Conservation (phyloP, 2,888 invertebrate species). For the Electrophaes corylata region DNA sequence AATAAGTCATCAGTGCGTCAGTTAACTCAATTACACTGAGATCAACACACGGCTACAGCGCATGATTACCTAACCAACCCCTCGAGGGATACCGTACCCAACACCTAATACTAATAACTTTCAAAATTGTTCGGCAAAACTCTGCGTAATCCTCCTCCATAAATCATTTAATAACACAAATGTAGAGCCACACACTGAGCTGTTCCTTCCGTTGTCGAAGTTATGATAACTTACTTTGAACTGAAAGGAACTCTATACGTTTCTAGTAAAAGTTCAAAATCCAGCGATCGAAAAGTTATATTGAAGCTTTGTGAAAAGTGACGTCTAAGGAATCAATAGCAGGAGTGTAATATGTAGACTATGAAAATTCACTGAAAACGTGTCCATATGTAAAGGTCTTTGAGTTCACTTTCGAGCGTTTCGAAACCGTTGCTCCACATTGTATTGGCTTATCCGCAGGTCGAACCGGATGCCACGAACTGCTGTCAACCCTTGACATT, state of each 20-base stretch:
- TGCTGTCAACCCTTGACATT: conserved; percentile 80
- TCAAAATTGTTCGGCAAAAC: conserved; percentile 58
- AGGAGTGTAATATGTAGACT: conserved; percentile 59
- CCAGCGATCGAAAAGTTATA: conserved; percentile 22
- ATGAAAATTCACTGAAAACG: conserved; percentile 46
- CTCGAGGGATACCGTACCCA: conserved; percentile 57
- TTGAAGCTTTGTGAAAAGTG: conserved; percentile 57
- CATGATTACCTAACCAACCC: conserved; percentile 67
- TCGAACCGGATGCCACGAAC: conserved; percentile 74
- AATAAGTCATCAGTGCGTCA: conserved; percentile 83
- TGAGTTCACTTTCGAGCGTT: conserved; percentile 48
- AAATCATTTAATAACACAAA: conserved; percentile 84
- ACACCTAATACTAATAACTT: conserved; percentile 51
- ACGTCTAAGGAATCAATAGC: conserved; percentile 46
- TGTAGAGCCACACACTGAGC: conserved; percentile 82
- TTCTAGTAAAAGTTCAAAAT: conserved; percentile 38
- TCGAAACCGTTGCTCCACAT: conserved; percentile 42
- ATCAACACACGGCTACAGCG: conserved; percentile 82
- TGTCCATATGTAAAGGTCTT: conserved; percentile 42
- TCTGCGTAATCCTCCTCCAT: conserved; percentile 76
- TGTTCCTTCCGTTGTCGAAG: conserved; percentile 76
- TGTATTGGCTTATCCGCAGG: conserved; percentile 66
- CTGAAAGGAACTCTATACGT: conserved; percentile 46
- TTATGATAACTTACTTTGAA: conserved; percentile 48
- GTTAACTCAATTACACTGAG: conserved; percentile 82